Percentiles rank a stretch among this genome's conserved stretches.
These are phyloP conservation scores for Phengaris alcon DNA, from an alignment of 2,888 invertebrate genomes.

Conservation along the genomic window DNA sequence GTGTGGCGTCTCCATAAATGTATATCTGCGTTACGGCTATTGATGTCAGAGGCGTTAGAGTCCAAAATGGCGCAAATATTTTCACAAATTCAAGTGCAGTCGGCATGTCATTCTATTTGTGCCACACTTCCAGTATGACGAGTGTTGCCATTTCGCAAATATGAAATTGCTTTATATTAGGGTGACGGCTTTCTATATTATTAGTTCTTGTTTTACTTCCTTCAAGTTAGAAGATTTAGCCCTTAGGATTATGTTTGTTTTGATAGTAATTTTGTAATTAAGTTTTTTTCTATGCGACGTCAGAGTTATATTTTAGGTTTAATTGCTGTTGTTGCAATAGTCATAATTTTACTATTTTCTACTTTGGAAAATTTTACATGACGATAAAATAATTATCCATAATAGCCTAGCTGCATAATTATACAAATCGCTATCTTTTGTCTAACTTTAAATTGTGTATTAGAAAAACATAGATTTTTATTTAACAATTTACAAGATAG, in stretches of 20 bases:
- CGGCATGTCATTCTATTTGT: conserved; percentile 73
- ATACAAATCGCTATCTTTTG: neutral
- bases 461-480: neutral
- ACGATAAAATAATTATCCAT: too few relatives aligned
- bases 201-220: conserved; percentile 49
- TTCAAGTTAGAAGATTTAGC: conserved; percentile 28
- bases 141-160: conserved; percentile 72
- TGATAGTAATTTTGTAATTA: conserved; percentile 6
- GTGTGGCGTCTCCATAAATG: neutral
- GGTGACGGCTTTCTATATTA: conserved; percentile 60
- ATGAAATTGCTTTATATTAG: conserved; percentile 70
- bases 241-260: conserved; percentile 4
- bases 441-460: neutral
- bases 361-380: too few relatives aligned
- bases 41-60: conserved; percentile 35
- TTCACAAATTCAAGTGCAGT: conserved; percentile 41
- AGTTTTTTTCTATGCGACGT: too few relatives aligned
- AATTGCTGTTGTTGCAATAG: too few relatives aligned
- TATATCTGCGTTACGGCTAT: conserved; percentile 27
- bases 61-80: conserved; percentile 34
- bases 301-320: too few relatives aligned
- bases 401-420: neutral
- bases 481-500: neutral
- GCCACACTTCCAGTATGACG: conserved; percentile 75
- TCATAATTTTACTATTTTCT: too few relatives aligned